Conservation (phyloP, 2,888 invertebrate species). For the Eurois occulta region DNA sequence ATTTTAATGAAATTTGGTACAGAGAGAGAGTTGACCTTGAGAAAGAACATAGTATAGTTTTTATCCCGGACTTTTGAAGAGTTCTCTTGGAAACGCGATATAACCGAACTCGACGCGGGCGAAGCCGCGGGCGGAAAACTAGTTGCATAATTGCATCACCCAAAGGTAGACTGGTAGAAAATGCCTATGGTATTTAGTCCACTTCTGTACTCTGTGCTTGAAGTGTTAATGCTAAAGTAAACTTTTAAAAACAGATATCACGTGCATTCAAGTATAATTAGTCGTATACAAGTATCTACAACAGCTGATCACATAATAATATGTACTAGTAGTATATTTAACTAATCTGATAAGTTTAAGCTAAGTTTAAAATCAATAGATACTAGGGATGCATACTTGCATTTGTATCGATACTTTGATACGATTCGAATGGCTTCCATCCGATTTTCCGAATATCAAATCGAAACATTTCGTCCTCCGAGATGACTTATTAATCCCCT, state of each 20-base stretch:
- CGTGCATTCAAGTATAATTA: background rate
- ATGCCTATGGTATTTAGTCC: no score
- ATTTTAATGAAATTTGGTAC: no score
- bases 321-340: background rate
- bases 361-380: conserved; percentile 11
- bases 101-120: no score
- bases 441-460: background rate
- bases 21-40: no score
- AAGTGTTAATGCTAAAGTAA: background rate
- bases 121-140: no score
- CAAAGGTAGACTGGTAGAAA: no score
- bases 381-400: background rate
- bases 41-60: no score
- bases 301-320: conserved; percentile 23
- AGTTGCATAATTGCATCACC: no score
- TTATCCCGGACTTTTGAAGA: no score
- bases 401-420: background rate
- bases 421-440: background rate
- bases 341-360: background rate
- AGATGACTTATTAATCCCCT: background rate
- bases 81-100: no score
- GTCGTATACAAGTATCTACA: background rate
- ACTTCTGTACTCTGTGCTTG: no score
- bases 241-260: conserved; percentile 13
- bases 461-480: background rate